phyloP scores from a whole-genome alignment of 2,888 invertebrate species.

The Sisyra nigra region DNA sequence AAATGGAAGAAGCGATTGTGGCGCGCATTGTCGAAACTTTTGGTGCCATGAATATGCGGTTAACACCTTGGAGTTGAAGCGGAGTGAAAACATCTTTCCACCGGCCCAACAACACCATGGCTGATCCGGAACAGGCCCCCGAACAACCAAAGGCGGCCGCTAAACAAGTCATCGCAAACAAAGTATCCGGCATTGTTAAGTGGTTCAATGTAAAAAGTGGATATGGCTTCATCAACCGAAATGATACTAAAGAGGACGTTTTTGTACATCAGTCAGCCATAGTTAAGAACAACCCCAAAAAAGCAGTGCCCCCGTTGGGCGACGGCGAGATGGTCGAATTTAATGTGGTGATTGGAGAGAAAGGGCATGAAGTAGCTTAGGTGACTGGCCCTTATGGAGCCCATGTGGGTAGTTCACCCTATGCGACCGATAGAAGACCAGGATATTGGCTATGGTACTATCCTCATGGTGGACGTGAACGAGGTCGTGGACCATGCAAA shows the following conservation, averaged over 20 bases:
- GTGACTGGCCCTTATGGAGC: constrained; percentile 95
- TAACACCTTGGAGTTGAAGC: constrained; percentile 60
- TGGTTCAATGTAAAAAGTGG: constrained; percentile 98
- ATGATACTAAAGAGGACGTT: constrained; percentile 98
- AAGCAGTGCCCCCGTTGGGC: constrained; percentile 95
- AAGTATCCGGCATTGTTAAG: constrained; percentile 97
- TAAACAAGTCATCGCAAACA: constrained; percentile 83
- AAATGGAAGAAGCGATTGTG: too few species aligned
- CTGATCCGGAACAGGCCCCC: constrained; percentile 85
- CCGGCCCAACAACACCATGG: constrained; percentile 77
- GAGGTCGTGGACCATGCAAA: constrained; percentile 38
- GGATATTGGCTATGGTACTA: constrained; percentile 48
- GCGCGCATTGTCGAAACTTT: too few species aligned
- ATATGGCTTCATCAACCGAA: constrained; percentile 97
- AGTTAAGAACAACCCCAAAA: constrained; percentile 94
- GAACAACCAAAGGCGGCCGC: constrained; percentile 55
- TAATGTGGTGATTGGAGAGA: constrained; percentile 96
- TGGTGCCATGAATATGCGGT: too few species aligned
- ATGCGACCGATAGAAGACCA: constrained; percentile 83
- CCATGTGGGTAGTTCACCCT: constrained; percentile 91
- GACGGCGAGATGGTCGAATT: constrained; percentile 97
- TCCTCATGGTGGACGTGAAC: constrained; percentile 39
- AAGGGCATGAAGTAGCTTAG: constrained; percentile 95
- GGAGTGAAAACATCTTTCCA: constrained; percentile 61
- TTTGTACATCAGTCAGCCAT: constrained; percentile 99